A percentile compares a stretch with the other conserved stretches of the same genome.
Conservation (phyloP, 2,797 vertebrate genomes). For the Trichosurus vulpecula region DNA sequence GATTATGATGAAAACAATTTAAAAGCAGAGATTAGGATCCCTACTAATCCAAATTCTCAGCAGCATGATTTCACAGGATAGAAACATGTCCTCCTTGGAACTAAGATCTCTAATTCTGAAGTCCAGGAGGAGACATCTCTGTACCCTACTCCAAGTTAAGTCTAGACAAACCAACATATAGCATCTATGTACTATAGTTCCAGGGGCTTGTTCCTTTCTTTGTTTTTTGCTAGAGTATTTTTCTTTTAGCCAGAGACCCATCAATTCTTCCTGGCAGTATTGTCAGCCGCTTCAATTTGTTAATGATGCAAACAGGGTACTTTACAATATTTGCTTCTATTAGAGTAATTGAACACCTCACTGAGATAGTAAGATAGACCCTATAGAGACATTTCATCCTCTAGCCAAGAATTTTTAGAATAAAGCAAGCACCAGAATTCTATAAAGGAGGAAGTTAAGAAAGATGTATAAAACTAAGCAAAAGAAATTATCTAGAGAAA, state of each 20-base stretch:
- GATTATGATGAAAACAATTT: too few relatives aligned
- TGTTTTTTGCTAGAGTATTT: constrained; percentile 45
- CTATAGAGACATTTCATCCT: constrained; percentile 54
- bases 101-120: too few relatives aligned
- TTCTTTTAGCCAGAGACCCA: constrained; percentile 57
- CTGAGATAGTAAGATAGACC: constrained; percentile 58
- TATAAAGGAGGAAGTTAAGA: constrained; percentile 17
- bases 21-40: too few relatives aligned
- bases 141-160: too few relatives aligned
- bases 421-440: constrained; percentile 46
- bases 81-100: too few relatives aligned
- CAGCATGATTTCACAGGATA: too few relatives aligned
- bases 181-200: too few relatives aligned
- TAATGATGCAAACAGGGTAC: constrained; percentile 67
- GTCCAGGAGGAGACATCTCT: too few relatives aligned
- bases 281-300: constrained; percentile 54
- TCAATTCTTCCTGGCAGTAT: constrained; percentile 60
- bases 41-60: too few relatives aligned
- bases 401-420: constrained; percentile 16
- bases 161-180: too few relatives aligned
- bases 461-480: constrained; percentile 34
- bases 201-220: neutral
- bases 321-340: constrained; percentile 66
- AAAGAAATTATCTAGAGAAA: constrained; percentile 33
- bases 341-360: constrained; percentile 67